A percentile compares a stretch with the other conserved stretches of the same genome.
Evolutionary conservation across 2,797 vertebrate species (phyloP).

Genomic region (Megaceryle alcyon): DNA sequence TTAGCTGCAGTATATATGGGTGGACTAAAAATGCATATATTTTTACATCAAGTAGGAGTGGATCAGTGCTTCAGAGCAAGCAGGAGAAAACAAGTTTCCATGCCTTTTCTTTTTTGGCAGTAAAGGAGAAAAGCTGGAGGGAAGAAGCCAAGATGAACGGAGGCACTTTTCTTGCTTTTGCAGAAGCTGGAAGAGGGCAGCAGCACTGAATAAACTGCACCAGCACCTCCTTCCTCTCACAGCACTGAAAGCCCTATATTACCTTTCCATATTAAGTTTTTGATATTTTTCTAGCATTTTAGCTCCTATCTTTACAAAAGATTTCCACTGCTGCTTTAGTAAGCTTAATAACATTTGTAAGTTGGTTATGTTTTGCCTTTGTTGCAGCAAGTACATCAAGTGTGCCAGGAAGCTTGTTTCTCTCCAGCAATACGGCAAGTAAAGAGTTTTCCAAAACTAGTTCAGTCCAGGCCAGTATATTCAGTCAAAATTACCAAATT

Average conservation of each 20-base stretch:
- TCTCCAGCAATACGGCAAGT: not conserved
- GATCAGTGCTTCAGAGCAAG: not conserved
- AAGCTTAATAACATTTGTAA: not conserved
- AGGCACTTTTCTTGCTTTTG: not conserved
- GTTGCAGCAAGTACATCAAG: not conserved
- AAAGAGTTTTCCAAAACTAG: not conserved
- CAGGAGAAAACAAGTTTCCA: not conserved
- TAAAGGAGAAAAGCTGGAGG: not conserved
- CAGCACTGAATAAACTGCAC: not conserved
- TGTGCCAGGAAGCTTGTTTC: not conserved
- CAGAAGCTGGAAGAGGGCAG: not conserved
- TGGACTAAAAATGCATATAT: not conserved
- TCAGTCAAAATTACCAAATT: not conserved
- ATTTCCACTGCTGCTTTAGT: too few relatives aligned
- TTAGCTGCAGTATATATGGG: not conserved
- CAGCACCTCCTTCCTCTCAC: not conserved
- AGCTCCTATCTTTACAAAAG: too few relatives aligned
- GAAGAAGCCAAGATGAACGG: not conserved
- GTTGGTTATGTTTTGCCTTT: not conserved
- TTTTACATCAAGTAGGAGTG: not conserved
- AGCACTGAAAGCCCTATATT: not conserved
- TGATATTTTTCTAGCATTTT: not conserved
- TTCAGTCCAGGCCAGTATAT: not conserved
- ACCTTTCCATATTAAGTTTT: not conserved
- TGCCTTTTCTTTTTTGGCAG: not conserved